Evolutionary conservation across 2,888 invertebrate genomes (phyloP).

Genomic region (Anagyrus pseudococci): DNA sequence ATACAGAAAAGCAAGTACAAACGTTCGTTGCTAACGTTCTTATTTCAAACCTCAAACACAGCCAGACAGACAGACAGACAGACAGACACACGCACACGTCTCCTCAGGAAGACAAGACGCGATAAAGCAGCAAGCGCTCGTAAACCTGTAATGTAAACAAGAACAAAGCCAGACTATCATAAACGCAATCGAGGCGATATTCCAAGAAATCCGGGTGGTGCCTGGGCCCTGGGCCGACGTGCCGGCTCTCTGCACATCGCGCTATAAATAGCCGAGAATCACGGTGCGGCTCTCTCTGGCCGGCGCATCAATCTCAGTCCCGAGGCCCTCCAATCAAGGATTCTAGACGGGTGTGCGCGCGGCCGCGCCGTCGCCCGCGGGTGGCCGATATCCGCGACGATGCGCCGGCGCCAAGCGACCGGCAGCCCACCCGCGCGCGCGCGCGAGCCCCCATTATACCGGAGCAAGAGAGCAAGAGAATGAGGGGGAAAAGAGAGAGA

Average conservation of each 20-base stretch:
- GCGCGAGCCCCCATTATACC: not conserved
- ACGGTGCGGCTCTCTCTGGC: slow-evolving; percentile 73
- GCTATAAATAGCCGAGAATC: slow-evolving; percentile 11
- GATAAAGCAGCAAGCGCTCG: not conserved
- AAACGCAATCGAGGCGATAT: not conserved
- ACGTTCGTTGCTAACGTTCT: no score
- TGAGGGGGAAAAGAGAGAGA: not conserved
- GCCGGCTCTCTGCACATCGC: not conserved
- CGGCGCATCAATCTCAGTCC: slow-evolving; percentile 51
- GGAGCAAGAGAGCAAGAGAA: not conserved
- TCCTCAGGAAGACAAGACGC: no score
- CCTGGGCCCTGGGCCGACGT: not conserved
- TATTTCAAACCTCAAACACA: no score
- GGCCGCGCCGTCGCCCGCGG: not conserved
- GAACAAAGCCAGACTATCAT: not conserved
- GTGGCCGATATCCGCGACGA: not conserved
- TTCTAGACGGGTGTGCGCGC: not conserved
- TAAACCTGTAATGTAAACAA: not conserved
- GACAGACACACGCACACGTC: no score
- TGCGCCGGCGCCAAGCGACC: not conserved
- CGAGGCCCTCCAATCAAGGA: not conserved
- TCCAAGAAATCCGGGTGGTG: not conserved
- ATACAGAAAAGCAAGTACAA: no score
- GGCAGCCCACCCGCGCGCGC: no score
- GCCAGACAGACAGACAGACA: no score